phyloP scores from a whole-genome alignment of 2,888 invertebrate genomes.

The Papilio gigon region DNA sequence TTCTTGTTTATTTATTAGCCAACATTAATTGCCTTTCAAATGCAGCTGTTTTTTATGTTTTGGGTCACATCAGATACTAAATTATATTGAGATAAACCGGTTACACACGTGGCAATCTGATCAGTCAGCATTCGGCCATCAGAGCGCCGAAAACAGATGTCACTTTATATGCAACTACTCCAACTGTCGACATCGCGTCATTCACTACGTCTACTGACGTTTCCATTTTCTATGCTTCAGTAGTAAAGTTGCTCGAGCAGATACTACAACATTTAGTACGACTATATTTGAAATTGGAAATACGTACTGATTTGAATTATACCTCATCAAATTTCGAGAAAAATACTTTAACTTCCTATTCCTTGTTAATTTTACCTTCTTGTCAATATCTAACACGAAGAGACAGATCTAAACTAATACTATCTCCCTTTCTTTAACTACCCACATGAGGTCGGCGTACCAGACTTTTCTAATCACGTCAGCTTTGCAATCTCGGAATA shows the following conservation, averaged over 20 bases:
- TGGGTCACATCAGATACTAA: slow-evolving; percentile 42
- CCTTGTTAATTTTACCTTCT: no score
- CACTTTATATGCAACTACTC: slow-evolving; percentile 25
- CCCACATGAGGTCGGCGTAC: no score
- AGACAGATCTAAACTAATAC: no score
- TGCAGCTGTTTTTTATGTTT: slow-evolving; percentile 42
- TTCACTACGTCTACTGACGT: neutral
- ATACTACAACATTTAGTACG: no score
- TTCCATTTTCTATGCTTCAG: neutral
- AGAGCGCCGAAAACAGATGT: slow-evolving; percentile 39
- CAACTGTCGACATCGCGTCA: slow-evolving; percentile 11
- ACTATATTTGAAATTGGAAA: no score
- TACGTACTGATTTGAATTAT: no score
- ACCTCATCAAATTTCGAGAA: no score
- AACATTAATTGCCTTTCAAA: slow-evolving; percentile 41
- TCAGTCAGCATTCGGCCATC: slow-evolving; percentile 34
- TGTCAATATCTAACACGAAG: no score
- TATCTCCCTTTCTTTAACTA: no score
- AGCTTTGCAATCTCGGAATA: no score
- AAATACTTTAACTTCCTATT: no score
- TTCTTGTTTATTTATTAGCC: slow-evolving; percentile 42
- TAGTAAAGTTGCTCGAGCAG: neutral
- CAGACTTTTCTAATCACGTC: no score
- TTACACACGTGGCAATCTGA: slow-evolving; percentile 40
- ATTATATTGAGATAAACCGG: slow-evolving; percentile 40